Percentiles rank a stretch among this genome's conserved stretches.
Evolutionary conservation across 1,140 invertebrate species (phyloP).

Genomic region (Drosophila aff.): DNA sequence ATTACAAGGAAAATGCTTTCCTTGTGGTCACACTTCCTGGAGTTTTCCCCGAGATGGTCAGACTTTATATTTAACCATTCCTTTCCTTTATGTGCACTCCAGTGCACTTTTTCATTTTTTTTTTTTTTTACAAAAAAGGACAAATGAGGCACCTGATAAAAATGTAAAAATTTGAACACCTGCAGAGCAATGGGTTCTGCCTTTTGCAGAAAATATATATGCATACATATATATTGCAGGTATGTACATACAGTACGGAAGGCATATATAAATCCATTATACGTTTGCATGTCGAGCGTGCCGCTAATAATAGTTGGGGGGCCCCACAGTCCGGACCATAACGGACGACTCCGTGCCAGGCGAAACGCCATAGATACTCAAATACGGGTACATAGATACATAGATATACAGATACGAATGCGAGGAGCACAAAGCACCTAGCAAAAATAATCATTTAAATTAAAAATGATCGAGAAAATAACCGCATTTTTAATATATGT

Average conservation of each 20-base stretch:
- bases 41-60: not conserved
- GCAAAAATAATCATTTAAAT: not conserved
- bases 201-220: not conserved
- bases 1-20: not conserved
- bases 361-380: slow-evolving; percentile 28
- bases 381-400: not conserved
- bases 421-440: not conserved
- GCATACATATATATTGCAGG: not conserved
- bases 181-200: slow-evolving; percentile 32
- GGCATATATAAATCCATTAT: slow-evolving; percentile 32
- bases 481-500: no score
- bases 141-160: slow-evolving; percentile 5
- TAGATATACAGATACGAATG: not conserved
- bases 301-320: slow-evolving; percentile 73
- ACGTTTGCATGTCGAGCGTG: slow-evolving; percentile 75
- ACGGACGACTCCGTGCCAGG: slow-evolving; percentile 37
- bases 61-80: not conserved
- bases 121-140: slow-evolving; percentile 2
- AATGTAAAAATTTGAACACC: slow-evolving; percentile 64
- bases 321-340: slow-evolving; percentile 19
- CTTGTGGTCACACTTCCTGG: not conserved
- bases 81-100: not conserved
- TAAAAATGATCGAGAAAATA: not conserved
- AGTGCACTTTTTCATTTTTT: slow-evolving; percentile 4
- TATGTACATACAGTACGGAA: slow-evolving; percentile 11